phyloP scores from a whole-genome alignment of 2,888 invertebrate species.

The Drosophila yooni region DNA sequence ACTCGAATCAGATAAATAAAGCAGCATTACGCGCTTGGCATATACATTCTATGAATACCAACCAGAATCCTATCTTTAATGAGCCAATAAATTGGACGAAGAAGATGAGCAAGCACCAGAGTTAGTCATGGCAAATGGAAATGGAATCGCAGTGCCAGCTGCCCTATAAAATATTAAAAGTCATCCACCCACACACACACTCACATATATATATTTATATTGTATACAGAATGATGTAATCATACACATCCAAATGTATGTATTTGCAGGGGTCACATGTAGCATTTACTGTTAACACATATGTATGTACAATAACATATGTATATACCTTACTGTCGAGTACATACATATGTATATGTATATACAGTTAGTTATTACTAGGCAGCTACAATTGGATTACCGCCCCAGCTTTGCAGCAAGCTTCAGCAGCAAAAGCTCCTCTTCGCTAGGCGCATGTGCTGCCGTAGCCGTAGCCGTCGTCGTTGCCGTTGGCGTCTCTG shows the following conservation, averaged over 20 bases:
- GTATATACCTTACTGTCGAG: constrained; percentile 12
- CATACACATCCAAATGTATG: constrained; percentile 18
- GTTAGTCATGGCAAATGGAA: constrained; percentile 40
- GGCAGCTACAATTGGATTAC: constrained; percentile 67
- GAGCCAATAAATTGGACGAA: constrained; percentile 20
- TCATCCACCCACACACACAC: constrained; percentile 29
- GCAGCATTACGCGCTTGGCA: constrained; percentile 22
- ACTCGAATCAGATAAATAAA: constrained; percentile 21
- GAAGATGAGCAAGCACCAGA: not conserved
- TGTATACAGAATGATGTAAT: constrained; percentile 59
- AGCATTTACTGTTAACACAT: constrained; percentile 25
- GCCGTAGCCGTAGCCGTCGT: constrained; percentile 10
- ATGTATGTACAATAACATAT: not conserved
- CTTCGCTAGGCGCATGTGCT: constrained; percentile 66
- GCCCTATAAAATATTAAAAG: constrained; percentile 75
- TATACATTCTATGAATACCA: constrained; percentile 31
- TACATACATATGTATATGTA: constrained; percentile 19
- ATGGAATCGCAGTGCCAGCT: constrained; percentile 60
- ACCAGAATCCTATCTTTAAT: constrained; percentile 21
- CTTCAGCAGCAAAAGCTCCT: constrained; percentile 48
- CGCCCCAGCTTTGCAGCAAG: constrained; percentile 35
- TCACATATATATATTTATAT: constrained; percentile 2
- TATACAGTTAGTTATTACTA: constrained; percentile 57
- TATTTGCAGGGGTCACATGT: constrained; percentile 30
- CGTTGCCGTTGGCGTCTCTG: constrained; percentile 13